Evolutionary conservation across 2,797 vertebrate genomes (phyloP).

Genomic region (Lepidocolaptes lacrymiger): DNA sequence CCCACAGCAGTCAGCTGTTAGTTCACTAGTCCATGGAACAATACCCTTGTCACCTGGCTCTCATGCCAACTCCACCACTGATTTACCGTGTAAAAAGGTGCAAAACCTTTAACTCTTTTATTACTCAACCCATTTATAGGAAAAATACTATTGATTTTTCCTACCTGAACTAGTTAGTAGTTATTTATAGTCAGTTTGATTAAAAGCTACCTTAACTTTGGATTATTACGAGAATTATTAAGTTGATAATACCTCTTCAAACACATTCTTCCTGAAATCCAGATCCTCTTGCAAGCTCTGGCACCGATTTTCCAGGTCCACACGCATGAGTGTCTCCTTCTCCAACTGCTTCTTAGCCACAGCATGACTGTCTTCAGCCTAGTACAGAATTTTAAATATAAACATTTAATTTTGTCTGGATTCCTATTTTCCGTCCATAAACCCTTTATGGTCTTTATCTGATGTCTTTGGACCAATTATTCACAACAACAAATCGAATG

Average conservation of each 20-base stretch:
- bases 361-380: conserved; percentile 86
- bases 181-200: neutral
- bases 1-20: neutral
- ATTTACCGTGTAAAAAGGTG: neutral
- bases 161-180: neutral
- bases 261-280: conserved; percentile 93
- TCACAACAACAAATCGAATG: neutral
- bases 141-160: neutral
- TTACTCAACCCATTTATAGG: neutral
- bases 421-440: neutral
- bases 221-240: neutral
- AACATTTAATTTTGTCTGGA: neutral
- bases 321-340: conserved; percentile 92
- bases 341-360: conserved; percentile 95
- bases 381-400: neutral
- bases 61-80: neutral
- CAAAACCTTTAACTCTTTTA: neutral
- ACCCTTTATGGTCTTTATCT: neutral
- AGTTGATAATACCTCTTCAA: conserved; percentile 85
- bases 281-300: conserved; percentile 94
- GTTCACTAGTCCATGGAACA: neutral
- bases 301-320: conserved; percentile 95
- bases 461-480: neutral
- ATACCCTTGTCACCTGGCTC: neutral
- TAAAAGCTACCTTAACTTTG: neutral